Base-by-base conservation (phyloP, 2,888 invertebrate species). In the Napeogenes inachia region DNA sequence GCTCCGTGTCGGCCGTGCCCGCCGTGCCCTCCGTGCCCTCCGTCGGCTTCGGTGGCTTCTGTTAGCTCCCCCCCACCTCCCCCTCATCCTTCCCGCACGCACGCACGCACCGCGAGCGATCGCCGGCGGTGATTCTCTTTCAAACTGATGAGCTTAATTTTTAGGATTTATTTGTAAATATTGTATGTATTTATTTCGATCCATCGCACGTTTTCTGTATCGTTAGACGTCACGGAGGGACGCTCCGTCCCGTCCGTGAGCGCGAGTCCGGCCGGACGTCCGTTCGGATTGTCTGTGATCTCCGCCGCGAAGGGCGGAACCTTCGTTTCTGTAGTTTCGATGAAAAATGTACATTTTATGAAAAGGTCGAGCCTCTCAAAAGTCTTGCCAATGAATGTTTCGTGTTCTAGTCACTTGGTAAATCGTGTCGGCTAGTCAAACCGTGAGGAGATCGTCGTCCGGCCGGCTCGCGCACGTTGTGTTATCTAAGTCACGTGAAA, bases 361-460 rank as follows among this genome's bases (percentile, higher is more conserved):
- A 65, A 66, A 57, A 59, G 69, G 65, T 66, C 56, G 68, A 53
- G 71, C 69, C 73, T 64, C 68, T 61, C 59, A 45, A 60, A 54
- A 66, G 78, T 87, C 88, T 88, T 87, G 89, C 88, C 89, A 87
- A 81, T 79, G 79, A 75, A 78, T 77, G 84, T 84, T 79, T 84
- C 85, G 82, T 76, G 85, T 85, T 89, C 89, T 89, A 89, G 89
- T 89, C 89, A 89, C 79, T 87, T 80, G 77, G 83, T 82, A 78
- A 84, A 82, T 84, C 82, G 85, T 86, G 85, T 86, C 80, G 89
- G 87, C 89, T 89, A 89, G 89, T 89, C 89, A 89, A 83, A 81
- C 71, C 70, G 75, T 57, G 61, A 56, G 58, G 58, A 58, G 57
- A 66, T 62, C 60, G 57, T 50, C 60, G 58, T 47, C 60, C 61